A percentile compares a stretch with the other conserved stretches of the same genome.
These are phyloP conservation scores for Xylocampa areola DNA, from an alignment of 2,888 invertebrate genomes.

Conservation along the genomic window DNA sequence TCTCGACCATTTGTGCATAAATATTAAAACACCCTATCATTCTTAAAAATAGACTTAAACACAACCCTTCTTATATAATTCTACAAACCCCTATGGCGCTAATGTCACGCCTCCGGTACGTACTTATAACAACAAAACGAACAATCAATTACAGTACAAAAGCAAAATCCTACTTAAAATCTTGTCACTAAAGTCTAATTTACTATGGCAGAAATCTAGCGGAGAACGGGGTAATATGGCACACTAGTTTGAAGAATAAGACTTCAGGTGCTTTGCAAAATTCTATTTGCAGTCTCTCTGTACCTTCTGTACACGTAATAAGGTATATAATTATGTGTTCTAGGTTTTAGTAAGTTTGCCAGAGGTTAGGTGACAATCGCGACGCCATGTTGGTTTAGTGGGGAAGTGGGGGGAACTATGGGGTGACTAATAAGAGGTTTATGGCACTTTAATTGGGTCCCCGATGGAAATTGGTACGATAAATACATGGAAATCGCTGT, in stretches of 20 bases:
- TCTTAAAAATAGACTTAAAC: constrained; percentile 82
- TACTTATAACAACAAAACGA: constrained; percentile 80
- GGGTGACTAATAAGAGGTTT: constrained; percentile 87
- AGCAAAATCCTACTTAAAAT: constrained; percentile 57
- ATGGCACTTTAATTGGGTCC: constrained; percentile 86
- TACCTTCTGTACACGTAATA: constrained; percentile 22
- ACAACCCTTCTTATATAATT: constrained; percentile 87
- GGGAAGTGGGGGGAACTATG: constrained; percentile 73
- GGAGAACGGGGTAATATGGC: constrained; percentile 80
- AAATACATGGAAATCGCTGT: constrained; percentile 64
- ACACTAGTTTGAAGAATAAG: constrained; percentile 82
- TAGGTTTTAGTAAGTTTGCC: constrained; percentile 60
- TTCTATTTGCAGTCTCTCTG: constrained; percentile 52
- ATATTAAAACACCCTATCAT: constrained; percentile 76
- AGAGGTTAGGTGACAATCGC: constrained; percentile 85
- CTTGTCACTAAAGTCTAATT: constrained; percentile 41
- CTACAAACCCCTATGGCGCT: constrained; percentile 83
- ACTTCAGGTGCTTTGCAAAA: constrained; percentile 76
- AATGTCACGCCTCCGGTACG: constrained; percentile 87
- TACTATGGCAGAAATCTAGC: constrained; percentile 40
- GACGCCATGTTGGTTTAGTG: constrained; percentile 88
- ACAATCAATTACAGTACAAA: constrained; percentile 58
- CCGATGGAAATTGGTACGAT: constrained; percentile 78
- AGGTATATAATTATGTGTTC: constrained; percentile 39
- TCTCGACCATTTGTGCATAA: constrained; percentile 76